Conservation (phyloP, 1,140 invertebrate species). For the Neodiprion virginianus region DNA sequence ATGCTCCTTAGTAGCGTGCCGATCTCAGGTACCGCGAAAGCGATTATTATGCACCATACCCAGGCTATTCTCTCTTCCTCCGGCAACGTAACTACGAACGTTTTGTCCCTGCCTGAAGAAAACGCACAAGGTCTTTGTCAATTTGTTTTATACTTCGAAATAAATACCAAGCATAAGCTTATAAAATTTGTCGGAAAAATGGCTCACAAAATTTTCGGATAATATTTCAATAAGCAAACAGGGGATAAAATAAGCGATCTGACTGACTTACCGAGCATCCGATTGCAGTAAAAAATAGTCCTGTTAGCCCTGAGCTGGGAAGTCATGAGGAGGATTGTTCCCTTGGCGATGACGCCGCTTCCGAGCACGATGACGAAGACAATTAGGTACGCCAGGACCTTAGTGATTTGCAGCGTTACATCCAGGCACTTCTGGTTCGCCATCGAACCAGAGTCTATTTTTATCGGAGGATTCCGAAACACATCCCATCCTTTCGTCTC, state of each 20-base stretch:
- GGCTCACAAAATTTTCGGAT: not conserved
- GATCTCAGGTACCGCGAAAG: conserved; percentile 86
- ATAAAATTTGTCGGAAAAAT: not conserved
- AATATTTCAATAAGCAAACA: not conserved
- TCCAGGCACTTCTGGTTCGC: conserved; percentile 86
- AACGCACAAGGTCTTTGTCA: conserved; percentile 9
- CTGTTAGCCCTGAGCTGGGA: conserved; percentile 82
- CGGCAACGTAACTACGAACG: conserved; percentile 78
- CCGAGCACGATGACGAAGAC: conserved; percentile 85
- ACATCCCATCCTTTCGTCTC: conserved; percentile 97
- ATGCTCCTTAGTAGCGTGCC: conserved; percentile 84
- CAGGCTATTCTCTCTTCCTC: conserved; percentile 86
- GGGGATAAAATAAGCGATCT: not conserved
- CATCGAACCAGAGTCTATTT: conserved; percentile 87
- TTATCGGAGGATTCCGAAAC: conserved; percentile 87
- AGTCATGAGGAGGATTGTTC: conserved; percentile 88
- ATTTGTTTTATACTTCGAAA: conserved; percentile 8
- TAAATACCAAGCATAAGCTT: not conserved
- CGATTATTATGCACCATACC: conserved; percentile 92
- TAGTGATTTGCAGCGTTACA: conserved; percentile 84
- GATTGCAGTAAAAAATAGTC: conserved; percentile 81
- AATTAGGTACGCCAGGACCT: conserved; percentile 83
- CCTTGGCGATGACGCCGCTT: conserved; percentile 85
- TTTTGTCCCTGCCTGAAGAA: conserved; percentile 79
- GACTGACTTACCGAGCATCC: conserved; percentile 74